A percentile compares a stretch with the other conserved stretches of the same genome.
Conservation (phyloP, 2,113 vertebrate species). For the Myodes glareolus region DNA sequence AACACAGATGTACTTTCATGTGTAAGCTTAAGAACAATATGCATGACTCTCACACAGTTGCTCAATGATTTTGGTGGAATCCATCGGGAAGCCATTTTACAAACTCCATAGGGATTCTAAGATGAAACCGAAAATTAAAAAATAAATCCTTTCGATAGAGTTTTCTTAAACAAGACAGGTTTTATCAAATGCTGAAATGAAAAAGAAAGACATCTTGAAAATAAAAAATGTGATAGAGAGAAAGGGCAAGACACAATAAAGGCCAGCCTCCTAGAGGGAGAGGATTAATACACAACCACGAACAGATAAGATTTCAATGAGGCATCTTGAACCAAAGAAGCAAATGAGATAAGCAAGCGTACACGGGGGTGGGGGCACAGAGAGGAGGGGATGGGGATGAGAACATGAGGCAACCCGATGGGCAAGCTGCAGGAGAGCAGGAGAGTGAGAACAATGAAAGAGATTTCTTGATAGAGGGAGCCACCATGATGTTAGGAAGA, state of each 20-base stretch:
- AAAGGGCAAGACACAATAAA: background rate
- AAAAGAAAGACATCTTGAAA: background rate
- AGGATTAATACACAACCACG: background rate
- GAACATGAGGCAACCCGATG: too few species aligned
- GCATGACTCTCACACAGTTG: background rate
- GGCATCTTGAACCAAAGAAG: background rate
- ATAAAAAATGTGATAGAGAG: background rate
- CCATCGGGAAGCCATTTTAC: background rate
- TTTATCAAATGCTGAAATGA: background rate
- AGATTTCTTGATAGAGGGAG: too few species aligned
- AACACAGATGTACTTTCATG: background rate
- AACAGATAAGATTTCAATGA: background rate
- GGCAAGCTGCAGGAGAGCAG: too few species aligned
- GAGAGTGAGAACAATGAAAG: too few species aligned
- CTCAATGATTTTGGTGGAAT: background rate
- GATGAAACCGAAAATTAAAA: slow-evolving; percentile 14
- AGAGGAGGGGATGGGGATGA: too few species aligned
- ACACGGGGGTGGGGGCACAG: too few species aligned
- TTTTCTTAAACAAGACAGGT: background rate
- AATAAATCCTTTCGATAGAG: background rate
- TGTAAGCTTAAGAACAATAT: background rate
- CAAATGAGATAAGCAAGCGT: background rate
- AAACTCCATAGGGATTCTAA: slow-evolving; percentile 1
- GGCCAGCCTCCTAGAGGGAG: background rate
- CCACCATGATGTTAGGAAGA: too few species aligned